These are phyloP conservation scores for Peromyscus aztecus DNA, from an alignment of 2,797 vertebrate genomes.

Conservation along the genomic window DNA sequence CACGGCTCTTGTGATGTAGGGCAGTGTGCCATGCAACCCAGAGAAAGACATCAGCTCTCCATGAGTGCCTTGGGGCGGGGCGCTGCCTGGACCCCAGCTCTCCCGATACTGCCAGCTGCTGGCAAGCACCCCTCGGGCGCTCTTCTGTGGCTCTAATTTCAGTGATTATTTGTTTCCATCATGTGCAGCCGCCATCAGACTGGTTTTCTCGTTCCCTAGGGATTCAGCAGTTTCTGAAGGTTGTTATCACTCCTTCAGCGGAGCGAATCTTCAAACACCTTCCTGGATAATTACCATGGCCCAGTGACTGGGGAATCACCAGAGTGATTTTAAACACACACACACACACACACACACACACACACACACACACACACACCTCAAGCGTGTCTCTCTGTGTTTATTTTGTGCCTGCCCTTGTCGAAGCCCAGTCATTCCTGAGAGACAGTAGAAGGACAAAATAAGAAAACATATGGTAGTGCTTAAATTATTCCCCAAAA, in stretches of 20 bases:
- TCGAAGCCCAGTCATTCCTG: conserved; percentile 43
- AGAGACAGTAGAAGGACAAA: conserved; percentile 70
- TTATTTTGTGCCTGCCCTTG: conserved; percentile 72
- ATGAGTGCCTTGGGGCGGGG: neutral
- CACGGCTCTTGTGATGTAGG: neutral
- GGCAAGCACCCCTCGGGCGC: neutral
- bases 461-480: conserved; percentile 72
- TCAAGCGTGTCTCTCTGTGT: conserved; percentile 41
- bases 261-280: conserved; percentile 78
- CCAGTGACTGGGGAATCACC: conserved; percentile 63
- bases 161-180: conserved; percentile 63
- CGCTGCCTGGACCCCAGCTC: neutral
- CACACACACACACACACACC: neutral
- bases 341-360: conserved; percentile 24
- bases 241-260: conserved; percentile 75
- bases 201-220: conserved; percentile 67
- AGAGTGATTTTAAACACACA: conserved; percentile 59
- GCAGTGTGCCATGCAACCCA: neutral
- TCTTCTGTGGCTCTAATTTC: conserved; percentile 56
- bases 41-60: neutral
- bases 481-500: conserved; percentile 80
- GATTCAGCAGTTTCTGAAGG: conserved; percentile 73
- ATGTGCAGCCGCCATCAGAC: conserved; percentile 11
- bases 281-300: conserved; percentile 74
- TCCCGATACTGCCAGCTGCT: neutral